Conservation (phyloP, 30 jellyfish, hydroid and myxozoan species). For the Haliclystus octoradiatus region DNA sequence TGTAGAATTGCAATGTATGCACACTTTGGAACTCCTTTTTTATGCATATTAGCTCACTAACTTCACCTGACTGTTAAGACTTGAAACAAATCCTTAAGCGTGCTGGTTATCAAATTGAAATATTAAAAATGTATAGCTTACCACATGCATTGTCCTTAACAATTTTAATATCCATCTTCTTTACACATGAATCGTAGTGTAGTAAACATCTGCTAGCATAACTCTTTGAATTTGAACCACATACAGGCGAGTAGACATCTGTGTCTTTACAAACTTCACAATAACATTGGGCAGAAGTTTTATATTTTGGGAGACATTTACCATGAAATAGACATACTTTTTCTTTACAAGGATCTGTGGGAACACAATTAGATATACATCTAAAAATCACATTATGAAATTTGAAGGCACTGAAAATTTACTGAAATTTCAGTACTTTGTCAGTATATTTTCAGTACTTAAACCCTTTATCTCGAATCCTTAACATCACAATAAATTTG, state of each 20-base stretch:
- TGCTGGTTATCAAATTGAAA: no score
- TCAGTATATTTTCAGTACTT: no score
- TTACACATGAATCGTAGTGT: constrained; percentile 32
- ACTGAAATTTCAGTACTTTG: constrained; percentile 1
- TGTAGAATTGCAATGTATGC: no score
- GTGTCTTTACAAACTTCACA: constrained; percentile 46
- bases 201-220: constrained; percentile 63
- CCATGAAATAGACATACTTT: constrained; percentile 22
- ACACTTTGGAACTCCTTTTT: no score
- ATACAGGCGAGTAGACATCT: constrained; percentile 37
- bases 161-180: constrained; percentile 15
- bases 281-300: constrained; percentile 42
- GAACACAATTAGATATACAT: background rate
- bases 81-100: no score
- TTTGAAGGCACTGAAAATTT: background rate
- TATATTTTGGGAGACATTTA: constrained; percentile 23
- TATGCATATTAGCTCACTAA: no score
- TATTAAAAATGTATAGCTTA: no score
- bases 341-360: constrained; percentile 50
- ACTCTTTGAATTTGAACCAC: constrained; percentile 72
- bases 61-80: no score
- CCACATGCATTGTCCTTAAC: constrained; percentile 62
- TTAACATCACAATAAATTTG: no score
- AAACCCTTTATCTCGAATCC: no score
- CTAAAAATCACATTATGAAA: background rate